phyloP scores from a whole-genome alignment of 1,140 invertebrate species.

The Parasteatoda tepidariorum region DNA sequence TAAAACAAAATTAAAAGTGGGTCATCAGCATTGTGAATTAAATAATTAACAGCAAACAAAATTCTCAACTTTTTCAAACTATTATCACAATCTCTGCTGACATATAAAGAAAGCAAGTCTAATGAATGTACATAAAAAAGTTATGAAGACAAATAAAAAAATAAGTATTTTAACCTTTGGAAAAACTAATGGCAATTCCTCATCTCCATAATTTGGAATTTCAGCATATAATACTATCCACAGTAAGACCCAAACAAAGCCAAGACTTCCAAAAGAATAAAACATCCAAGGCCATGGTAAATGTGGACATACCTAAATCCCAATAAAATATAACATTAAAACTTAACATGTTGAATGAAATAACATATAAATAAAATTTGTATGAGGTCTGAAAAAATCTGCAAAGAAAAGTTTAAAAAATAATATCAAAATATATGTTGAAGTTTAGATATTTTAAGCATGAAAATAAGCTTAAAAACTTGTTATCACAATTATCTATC shows the following conservation, averaged over 20 bases:
- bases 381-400: background rate
- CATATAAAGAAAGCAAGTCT: no score
- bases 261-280: conserved; percentile 79
- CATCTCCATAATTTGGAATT: conserved; percentile 70
- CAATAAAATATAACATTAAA: background rate
- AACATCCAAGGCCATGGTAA: conserved; percentile 79
- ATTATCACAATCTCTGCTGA: no score
- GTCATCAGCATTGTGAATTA: no score
- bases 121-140: no score
- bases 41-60: no score
- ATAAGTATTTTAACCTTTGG: conserved; percentile 73
- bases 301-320: conserved; percentile 70
- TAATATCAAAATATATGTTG: background rate
- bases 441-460: no score
- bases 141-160: no score
- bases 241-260: conserved; percentile 78
- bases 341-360: background rate
- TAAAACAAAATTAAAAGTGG: no score
- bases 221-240: conserved; percentile 77
- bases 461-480: no score
- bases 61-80: no score
- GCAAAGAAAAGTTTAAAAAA: background rate
- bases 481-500: no score
- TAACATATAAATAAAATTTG: conserved; percentile 60
- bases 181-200: conserved; percentile 76